phyloP scores from a whole-genome alignment of 2,113 vertebrate genomes.

The Phylloscopus trochilus region DNA sequence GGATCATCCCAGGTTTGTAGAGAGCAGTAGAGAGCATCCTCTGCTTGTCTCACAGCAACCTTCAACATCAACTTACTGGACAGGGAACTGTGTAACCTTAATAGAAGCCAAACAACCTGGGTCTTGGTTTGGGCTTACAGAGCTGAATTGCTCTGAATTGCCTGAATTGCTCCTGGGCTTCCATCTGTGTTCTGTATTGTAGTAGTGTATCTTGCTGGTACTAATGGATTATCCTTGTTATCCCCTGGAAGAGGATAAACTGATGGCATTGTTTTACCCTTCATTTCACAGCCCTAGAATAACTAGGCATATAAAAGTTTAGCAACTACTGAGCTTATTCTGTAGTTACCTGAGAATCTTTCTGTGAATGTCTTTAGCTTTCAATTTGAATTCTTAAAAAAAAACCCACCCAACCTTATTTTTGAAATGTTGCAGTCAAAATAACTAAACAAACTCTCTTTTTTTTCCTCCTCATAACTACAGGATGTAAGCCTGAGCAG shows the following conservation, averaged over 20 bases:
- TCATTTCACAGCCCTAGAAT: neutral
- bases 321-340: neutral
- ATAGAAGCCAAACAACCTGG: neutral
- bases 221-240: conserved; percentile 10
- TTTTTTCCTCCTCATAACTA: neutral
- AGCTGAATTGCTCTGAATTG: neutral
- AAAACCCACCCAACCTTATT: neutral
- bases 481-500: conserved; percentile 93
- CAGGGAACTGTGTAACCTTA: neutral
- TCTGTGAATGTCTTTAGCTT: neutral
- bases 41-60: neutral
- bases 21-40: neutral
- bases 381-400: neutral
- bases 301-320: neutral
- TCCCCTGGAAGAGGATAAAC: neutral
- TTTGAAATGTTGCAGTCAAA: neutral
- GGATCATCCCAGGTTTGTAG: neutral
- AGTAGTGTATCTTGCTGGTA: neutral
- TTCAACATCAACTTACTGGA: neutral
- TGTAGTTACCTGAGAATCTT: neutral
- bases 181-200: neutral
- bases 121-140: neutral
- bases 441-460: neutral
- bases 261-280: neutral
- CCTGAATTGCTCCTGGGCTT: neutral